Evolutionary conservation across 2,888 invertebrate species (phyloP).

Genomic region (Caenorhabditis uteleia): DNA sequence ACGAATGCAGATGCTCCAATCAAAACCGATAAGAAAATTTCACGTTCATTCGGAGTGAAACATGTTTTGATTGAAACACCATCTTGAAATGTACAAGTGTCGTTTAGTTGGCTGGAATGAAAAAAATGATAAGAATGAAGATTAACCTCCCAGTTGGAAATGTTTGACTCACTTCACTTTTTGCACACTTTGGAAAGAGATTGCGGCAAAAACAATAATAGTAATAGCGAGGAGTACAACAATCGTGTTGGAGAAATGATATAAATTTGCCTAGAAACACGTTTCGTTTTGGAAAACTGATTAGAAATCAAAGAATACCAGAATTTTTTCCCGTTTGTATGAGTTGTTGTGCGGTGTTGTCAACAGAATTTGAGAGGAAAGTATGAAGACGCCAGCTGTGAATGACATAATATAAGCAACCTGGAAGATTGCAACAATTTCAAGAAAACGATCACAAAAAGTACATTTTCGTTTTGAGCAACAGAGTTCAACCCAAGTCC

Average conservation of each 20-base stretch:
- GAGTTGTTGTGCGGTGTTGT: constrained; percentile 19
- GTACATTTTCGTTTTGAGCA: constrained; percentile 28
- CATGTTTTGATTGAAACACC: not conserved
- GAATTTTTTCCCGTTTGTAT: constrained; percentile 23
- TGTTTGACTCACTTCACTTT: constrained; percentile 5
- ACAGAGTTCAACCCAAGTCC: constrained; percentile 23
- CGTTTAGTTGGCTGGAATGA: constrained; percentile 1
- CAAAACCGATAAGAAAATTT: constrained; percentile 22
- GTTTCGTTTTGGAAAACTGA: not conserved
- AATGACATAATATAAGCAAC: constrained; percentile 30
- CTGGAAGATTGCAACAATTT: not conserved
- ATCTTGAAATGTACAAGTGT: constrained; percentile 12
- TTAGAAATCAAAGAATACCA: constrained; percentile 7
- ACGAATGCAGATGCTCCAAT: constrained; percentile 20
- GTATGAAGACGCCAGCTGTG: constrained; percentile 24
- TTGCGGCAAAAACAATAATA: constrained; percentile 25
- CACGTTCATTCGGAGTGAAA: constrained; percentile 24
- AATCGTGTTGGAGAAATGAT: constrained; percentile 27
- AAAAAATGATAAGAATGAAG: too few relatives aligned
- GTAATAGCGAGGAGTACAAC: constrained; percentile 16
- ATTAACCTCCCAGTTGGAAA: too few relatives aligned
- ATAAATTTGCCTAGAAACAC: constrained; percentile 24
- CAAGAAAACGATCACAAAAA: too few relatives aligned
- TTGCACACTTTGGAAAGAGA: constrained; percentile 18
- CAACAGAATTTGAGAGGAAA: constrained; percentile 20